These are phyloP conservation scores for Tachystola acroxantha DNA, from an alignment of 2,888 invertebrate genomes.

Conservation along the genomic window DNA sequence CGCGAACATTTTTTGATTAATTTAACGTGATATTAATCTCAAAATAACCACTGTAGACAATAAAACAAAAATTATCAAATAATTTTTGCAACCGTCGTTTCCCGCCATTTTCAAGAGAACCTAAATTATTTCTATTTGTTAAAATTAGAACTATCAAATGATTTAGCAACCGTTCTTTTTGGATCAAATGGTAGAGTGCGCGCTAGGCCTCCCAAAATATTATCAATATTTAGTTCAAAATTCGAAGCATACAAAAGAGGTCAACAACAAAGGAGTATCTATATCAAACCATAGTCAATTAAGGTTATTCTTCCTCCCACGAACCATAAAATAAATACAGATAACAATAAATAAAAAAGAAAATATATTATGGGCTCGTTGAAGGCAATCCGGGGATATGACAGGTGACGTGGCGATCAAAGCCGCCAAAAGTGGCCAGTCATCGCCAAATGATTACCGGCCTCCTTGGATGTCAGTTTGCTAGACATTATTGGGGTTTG, in stretches of 20 bases:
- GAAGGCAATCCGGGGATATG: slow-evolving; percentile 54
- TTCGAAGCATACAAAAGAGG: slow-evolving; percentile 14
- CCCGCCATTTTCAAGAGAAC: too few species aligned
- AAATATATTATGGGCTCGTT: slow-evolving; percentile 34
- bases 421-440: slow-evolving; percentile 50
- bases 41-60: too few species aligned
- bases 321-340: slow-evolving; percentile 53
- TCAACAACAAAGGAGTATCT: slow-evolving; percentile 18
- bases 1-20: too few species aligned
- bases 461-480: slow-evolving; percentile 42
- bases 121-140: too few species aligned
- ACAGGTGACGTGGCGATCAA: slow-evolving; percentile 64
- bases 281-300: slow-evolving; percentile 41
- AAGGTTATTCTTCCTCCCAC: slow-evolving; percentile 37
- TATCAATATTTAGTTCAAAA: too few species aligned
- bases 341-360: slow-evolving; percentile 39
- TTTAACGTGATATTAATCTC: too few species aligned
- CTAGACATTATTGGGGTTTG: slow-evolving; percentile 32
- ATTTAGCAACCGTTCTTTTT: too few species aligned
- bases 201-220: too few species aligned
- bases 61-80: too few species aligned
- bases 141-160: too few species aligned
- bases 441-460: slow-evolving; percentile 61
- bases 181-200: too few species aligned
- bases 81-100: too few species aligned